A percentile compares a stretch with the other conserved stretches of the same genome.
These are phyloP conservation scores for Cyclopterus lumpus DNA, from an alignment of 2,797 vertebrate genomes.

Conservation along the genomic window DNA sequence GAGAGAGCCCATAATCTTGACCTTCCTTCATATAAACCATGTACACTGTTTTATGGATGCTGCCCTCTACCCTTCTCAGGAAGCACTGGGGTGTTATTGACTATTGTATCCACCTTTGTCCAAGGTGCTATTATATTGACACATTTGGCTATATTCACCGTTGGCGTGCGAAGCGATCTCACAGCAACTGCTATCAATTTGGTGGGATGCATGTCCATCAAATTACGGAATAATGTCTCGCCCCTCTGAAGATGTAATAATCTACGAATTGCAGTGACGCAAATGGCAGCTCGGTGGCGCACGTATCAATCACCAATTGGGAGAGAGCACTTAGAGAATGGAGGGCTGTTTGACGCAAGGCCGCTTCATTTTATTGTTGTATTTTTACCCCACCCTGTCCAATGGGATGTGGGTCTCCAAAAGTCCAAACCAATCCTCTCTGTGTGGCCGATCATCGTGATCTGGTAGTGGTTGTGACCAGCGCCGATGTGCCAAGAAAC, in stretches of 20 bases:
- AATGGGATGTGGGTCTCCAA: constrained; percentile 34
- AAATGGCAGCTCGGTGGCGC: constrained; percentile 55
- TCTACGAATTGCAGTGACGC: constrained; percentile 68
- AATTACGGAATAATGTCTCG: constrained; percentile 63
- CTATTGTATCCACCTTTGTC: constrained; percentile 20
- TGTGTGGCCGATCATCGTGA: constrained; percentile 52
- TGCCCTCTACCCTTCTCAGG: constrained; percentile 2
- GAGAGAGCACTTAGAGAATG: constrained; percentile 57
- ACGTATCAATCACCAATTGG: constrained; percentile 50
- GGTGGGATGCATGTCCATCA: constrained; percentile 43
- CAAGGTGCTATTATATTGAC: constrained; percentile 56
- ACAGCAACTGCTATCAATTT: constrained; percentile 61
- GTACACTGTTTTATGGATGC: constrained; percentile 12
- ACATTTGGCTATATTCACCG: constrained; percentile 44
- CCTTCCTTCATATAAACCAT: constrained; percentile 2
- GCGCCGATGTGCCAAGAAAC: constrained; percentile 71
- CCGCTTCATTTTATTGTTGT: not conserved
- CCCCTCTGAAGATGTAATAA: constrained; percentile 53
- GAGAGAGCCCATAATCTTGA: constrained; percentile 16
- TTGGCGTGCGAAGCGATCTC: constrained; percentile 51
- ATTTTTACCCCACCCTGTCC: constrained; percentile 35
- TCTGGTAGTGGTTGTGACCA: constrained; percentile 74
- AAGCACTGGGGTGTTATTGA: constrained; percentile 17
- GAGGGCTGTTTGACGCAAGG: constrained; percentile 49
- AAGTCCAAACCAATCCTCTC: constrained; percentile 45